Evolutionary conservation across 2,888 invertebrate species (phyloP).

Genomic region (Baronia brevicornis): DNA sequence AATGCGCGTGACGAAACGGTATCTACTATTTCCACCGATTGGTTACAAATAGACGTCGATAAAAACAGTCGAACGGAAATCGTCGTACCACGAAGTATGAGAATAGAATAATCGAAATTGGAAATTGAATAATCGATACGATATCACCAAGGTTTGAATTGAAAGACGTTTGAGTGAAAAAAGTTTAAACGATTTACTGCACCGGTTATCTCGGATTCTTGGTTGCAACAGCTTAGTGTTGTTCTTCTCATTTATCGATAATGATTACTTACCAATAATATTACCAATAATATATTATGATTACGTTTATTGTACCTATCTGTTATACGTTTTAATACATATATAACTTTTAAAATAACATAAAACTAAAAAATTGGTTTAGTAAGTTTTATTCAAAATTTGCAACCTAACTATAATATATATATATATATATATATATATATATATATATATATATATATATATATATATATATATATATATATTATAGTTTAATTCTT

Average conservation of each 20-base stretch:
- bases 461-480: too few species aligned
- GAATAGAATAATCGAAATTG: constrained; percentile 63
- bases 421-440: too few species aligned
- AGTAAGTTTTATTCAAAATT: too few species aligned
- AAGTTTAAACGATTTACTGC: constrained; percentile 55
- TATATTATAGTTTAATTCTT: too few species aligned
- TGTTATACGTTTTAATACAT: too few species aligned
- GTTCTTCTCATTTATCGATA: constrained; percentile 19
- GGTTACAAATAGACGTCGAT: constrained; percentile 27
- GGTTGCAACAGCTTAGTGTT: constrained; percentile 24
- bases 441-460: too few species aligned
- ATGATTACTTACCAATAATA: background rate
- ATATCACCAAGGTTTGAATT: constrained; percentile 67
- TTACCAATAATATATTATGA: too few species aligned
- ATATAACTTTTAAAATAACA: too few species aligned
- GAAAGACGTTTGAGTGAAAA: constrained; percentile 63
- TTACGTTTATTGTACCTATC: too few species aligned
- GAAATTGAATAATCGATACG: constrained; percentile 63
- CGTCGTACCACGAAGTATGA: constrained; percentile 58
- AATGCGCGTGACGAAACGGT: constrained; percentile 65
- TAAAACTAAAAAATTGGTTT: too few species aligned
- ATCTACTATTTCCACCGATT: constrained; percentile 41
- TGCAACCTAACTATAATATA: too few species aligned
- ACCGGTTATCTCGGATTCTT: constrained; percentile 38
- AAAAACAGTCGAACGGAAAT: constrained; percentile 57